Base-by-base conservation (phyloP, 2,888 invertebrate species). In the Pyrrhosoma nymphula region DNA sequence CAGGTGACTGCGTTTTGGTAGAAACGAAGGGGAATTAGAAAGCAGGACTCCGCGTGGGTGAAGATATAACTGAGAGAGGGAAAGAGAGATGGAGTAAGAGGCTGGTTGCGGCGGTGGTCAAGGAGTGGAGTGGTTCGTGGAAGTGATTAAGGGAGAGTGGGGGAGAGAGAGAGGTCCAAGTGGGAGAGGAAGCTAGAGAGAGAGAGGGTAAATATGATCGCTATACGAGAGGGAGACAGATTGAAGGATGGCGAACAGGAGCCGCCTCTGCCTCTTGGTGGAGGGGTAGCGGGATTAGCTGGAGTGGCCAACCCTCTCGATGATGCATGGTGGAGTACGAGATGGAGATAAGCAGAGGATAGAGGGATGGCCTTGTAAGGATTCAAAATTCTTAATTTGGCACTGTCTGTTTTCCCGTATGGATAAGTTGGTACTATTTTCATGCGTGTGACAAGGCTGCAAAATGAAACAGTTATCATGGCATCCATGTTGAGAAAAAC, bases 121-220 rank as follows among this genome's bases (percentile, higher is more conserved):
- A 69, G 69, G 69, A 26, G 0, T 20, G n/a, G n/a, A n/a, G 69
- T 26, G 69, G n/a, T 26, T 26, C 69, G 26, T 26, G 23, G 26
- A 69, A 69, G 69, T 69, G 69, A 69, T 69, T 69, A 69, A 69
- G 69, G 69, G 69, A 69, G 69, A 69, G 69, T 69, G 69, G 26
- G 69, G 2, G 47, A 47, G 47, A 10, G 69, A 26, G 6, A 1
- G 8, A 20, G 88, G 88, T 39, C 39, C 26, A 47, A 47, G 47
- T 47, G 47, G 47, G 47, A 47, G 47, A 8, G 47, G 47, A 4
- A 4, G 47, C 8, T 4, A 8, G 47, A 8, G 47, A 47, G 8
- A 8, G 88, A 20, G 47, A 47, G 47, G 39, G 88, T 88, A 88
- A 88, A 88, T 88, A 88, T 39, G 88, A 88, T 88, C 88, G 20